phyloP scores from a whole-genome alignment of 2,797 vertebrate genomes.

The Cyclopterus lumpus region DNA sequence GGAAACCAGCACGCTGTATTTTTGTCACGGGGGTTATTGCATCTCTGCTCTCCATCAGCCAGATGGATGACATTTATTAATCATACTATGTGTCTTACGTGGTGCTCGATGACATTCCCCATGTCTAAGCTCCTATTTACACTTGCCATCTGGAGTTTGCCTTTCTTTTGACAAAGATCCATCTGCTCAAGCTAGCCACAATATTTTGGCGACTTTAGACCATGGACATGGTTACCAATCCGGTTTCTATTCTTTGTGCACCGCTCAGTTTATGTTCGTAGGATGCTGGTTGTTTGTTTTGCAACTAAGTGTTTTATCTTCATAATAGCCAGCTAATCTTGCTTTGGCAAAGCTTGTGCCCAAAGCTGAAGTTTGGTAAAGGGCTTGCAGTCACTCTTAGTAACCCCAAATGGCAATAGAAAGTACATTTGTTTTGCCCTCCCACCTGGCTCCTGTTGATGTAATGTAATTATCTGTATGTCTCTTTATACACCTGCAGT shows the following conservation, averaged over 20 bases:
- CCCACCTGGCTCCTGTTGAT: constrained; percentile 36
- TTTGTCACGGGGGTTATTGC: not conserved
- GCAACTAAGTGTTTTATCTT: constrained; percentile 16
- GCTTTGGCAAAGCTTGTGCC: constrained; percentile 21
- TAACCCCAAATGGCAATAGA: constrained; percentile 8
- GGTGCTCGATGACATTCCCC: constrained; percentile 6
- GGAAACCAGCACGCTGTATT: constrained; percentile 5
- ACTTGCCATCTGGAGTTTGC: constrained; percentile 33
- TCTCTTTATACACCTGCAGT: constrained; percentile 72
- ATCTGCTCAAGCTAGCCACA: constrained; percentile 12
- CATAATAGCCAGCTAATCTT: constrained; percentile 7
- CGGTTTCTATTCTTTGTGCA: not conserved
- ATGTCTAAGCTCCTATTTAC: constrained; percentile 9
- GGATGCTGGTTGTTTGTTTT: constrained; percentile 26
- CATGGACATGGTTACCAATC: not conserved
- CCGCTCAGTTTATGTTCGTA: constrained; percentile 8
- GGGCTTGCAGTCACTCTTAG: constrained; percentile 16
- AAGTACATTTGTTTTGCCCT: constrained; percentile 16
- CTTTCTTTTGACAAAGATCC: constrained; percentile 3
- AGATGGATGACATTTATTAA: constrained; percentile 13
- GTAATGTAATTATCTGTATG: constrained; percentile 38
- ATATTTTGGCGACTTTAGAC: not conserved
- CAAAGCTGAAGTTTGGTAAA: constrained; percentile 26
- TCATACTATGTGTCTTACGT: constrained; percentile 15
- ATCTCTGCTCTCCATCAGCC: not conserved